A percentile compares a stretch with the other conserved stretches of the same genome.
phyloP scores from a whole-genome alignment of 35 echinoderm and acorn worm species.

The Ophioderma brevispina region DNA sequence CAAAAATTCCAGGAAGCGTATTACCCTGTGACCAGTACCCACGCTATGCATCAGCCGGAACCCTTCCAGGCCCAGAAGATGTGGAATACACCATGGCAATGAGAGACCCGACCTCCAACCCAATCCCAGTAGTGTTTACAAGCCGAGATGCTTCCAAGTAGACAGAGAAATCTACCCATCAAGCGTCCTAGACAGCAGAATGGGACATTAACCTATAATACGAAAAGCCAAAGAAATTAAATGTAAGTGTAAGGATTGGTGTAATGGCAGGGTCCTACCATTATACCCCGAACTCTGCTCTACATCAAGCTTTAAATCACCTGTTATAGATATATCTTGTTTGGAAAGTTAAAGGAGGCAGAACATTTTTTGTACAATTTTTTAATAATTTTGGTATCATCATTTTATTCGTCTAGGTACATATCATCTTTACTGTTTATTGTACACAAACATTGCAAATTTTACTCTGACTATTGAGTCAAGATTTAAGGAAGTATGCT shows the following conservation, averaged over 20 bases:
- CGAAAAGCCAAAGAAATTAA: not conserved
- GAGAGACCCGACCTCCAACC: conserved; percentile 2
- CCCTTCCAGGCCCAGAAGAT: conserved; percentile 1
- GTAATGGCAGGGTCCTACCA: too few relatives aligned
- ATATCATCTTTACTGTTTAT: too few relatives aligned
- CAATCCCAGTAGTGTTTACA: not conserved
- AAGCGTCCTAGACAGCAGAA: not conserved
- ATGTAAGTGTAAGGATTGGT: not conserved
- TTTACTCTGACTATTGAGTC: too few relatives aligned
- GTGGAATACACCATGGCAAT: not conserved
- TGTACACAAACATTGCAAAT: too few relatives aligned
- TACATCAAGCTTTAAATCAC: too few relatives aligned
- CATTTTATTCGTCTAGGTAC: too few relatives aligned
- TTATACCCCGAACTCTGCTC: too few relatives aligned
- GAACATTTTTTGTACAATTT: too few relatives aligned
- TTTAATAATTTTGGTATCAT: too few relatives aligned
- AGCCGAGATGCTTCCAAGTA: not conserved
- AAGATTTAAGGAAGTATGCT: too few relatives aligned
- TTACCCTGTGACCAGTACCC: conserved; percentile 77
- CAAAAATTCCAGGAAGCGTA: conserved; percentile 76
- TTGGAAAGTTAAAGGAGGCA: too few relatives aligned
- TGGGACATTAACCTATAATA: not conserved
- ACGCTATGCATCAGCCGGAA: conserved; percentile 49
- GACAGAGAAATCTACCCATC: not conserved
- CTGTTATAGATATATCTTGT: too few relatives aligned